Base-by-base conservation (phyloP, 2,797 vertebrate species). In the Helostoma temminkii region DNA sequence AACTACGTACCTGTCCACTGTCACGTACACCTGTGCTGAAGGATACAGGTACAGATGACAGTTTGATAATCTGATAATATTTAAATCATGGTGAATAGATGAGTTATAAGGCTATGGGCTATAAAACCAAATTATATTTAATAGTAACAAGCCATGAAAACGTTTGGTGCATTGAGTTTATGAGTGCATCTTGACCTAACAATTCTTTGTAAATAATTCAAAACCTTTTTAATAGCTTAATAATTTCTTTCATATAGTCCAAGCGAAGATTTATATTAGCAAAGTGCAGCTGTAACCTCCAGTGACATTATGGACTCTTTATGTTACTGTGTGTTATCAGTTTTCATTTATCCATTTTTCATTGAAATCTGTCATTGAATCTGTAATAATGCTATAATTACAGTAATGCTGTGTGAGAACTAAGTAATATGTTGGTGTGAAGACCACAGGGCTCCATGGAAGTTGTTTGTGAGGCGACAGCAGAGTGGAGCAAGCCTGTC, bases 361-460 rank as follows among this genome's bases (percentile, higher is more conserved):
- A n/a, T n/a, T n/a, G n/a, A n/a, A n/a, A 24, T 32, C 19, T n/a
- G 45, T 39, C 0, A 0, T 14, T 8, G 12, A 9, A 9, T 58
- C 22, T 11, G 6, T 54, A 15, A 54, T 47, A 21, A 53, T 37
- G 7, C 25, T 62, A 6, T 48, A 25, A 39, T 50, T 55, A 28
- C 5, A 21, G 3, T 43, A 1, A 30, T 69, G 50, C 67, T 12
- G 37, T 24, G 64, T 81, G 49, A 77, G 45, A 80, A 71, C 60
- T 77, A 39, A 79, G 54, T 54, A 1, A 50, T 70, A 50, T 80
- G 68, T 89, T 57, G 39, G 71, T 90, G 76, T 73, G 78, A 91
- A 99, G 98, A 78, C 94, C 97, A 83, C 96, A 97, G 93, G 97
- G 97, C 62, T 79, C 95, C 61, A 82, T 94, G 53, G 73, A 95